Conservation (phyloP, 2,888 invertebrate genomes). For the Mechanitis messenoides region DNA sequence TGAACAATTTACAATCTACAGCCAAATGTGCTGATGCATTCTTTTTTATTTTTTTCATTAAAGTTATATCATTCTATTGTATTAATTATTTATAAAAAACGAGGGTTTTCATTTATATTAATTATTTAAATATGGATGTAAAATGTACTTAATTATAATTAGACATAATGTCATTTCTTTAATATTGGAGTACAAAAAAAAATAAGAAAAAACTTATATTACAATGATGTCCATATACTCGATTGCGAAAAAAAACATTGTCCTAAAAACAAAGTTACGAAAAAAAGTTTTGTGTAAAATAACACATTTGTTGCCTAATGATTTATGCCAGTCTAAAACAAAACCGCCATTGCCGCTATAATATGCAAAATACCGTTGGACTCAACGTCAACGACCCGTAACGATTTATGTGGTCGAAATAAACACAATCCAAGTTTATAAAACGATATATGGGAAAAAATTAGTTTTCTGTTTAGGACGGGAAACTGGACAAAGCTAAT, state of each 20-base stretch:
- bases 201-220: too few species aligned
- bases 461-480: neutral
- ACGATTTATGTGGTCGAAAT: constrained; percentile 17
- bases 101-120: too few species aligned
- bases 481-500: neutral
- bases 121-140: too few species aligned
- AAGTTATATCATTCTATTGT: too few species aligned
- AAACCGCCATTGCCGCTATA: constrained; percentile 5
- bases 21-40: neutral
- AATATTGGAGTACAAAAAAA: too few species aligned
- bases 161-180: too few species aligned
- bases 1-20: neutral
- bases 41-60: too few species aligned
- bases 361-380: constrained; percentile 10
- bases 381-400: constrained; percentile 13
- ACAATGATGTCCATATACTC: too few species aligned
- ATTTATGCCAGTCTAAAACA: constrained; percentile 6
- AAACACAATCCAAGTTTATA: constrained; percentile 8
- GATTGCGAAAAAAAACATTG: neutral
- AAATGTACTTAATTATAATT: too few species aligned
- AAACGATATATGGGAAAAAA: neutral
- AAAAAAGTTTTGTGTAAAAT: constrained; percentile 13
- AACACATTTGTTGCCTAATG: constrained; percentile 5
- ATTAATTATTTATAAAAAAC: too few species aligned
- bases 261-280: neutral